Evolutionary conservation across 2,797 vertebrate genomes (phyloP), one percentile per base, ranked within the genome.

Genomic region (Presbytis comata): DNA sequence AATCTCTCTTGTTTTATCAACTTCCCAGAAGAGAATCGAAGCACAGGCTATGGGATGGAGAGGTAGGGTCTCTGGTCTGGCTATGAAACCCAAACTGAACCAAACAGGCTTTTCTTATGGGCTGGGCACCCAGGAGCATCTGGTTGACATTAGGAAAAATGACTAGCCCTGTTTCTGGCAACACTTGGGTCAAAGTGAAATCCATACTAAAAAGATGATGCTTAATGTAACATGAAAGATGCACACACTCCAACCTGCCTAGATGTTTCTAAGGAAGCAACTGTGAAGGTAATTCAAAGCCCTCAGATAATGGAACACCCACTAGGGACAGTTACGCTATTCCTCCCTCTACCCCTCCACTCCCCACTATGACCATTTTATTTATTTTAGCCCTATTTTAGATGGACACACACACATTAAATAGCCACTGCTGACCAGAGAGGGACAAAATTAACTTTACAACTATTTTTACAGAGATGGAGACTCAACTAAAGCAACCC

Each of bases 241-340:
- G 36, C 72, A 95, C 61, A 94, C 74, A 75, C 24, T 8, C 17
- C 64, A 95, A 55, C 33, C 53, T 14, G 4, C 81, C 91, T 82
- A 17, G 90, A 88, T 57, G 41, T 91, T 97, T 88, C 89, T 74
- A 91, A 92, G 97, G 55, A 33, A 93, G 83, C 36, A 96, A 67
- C 1, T 6, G 6, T 3, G 72, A 75, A 96, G 46, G 44, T 0
- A 82, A 79, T 22, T 92, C 50, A 76, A 89, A 83, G 44, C n/a
- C 76, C 94, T 90, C 55, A 39, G 70, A 50, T 13, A 57, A 67
- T 9, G n/a, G 21, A 57, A 74, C 83, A 55, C 19, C 5, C 39
- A 33, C 24, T 26, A 61, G 33, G 50, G 67, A 48, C 11, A 74
- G 36, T 9, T 9, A 30, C 6, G 50, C 33, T 19, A 19, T 41